Base-by-base conservation (phyloP, 2,797 vertebrate species). In the Botia almorhae region DNA sequence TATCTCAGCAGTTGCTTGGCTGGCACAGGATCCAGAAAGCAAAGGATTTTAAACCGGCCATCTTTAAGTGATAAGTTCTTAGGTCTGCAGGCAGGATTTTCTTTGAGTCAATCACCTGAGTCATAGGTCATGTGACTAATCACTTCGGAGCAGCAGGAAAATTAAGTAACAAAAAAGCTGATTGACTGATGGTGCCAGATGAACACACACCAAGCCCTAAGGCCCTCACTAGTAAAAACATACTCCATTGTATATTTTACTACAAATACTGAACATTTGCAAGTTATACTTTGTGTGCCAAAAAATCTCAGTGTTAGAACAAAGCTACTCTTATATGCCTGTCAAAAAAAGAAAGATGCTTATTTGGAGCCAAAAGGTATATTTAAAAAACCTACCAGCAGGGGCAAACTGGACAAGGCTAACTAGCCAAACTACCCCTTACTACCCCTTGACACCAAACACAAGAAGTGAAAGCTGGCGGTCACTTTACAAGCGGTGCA, bases 391-490 rank as follows among this genome's bases (percentile, higher is more conserved):
- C 56, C 11, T 26, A 21, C 10, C 12, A 26, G 10, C 21, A 23
- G 13, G 11, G 11, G 4, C 21, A 13, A 26, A 60, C 58, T 60
- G 58, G 58, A 60, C 58, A 21, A 13, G 26, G 23, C 58, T 60
- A 26, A 16, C 60, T 10, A 63, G 23, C 23, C 60, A 29, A 29
- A 16, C 13, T 26, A 26, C 23, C 23, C 60, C 33, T 63, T 63
- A 29, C 5, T 2, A 61, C 60, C 12, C 60, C 26, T 33, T 8
- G 26, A 63, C 26, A 29, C 23, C 46, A 17, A 70, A 26, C 65
- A 51, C 56, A 81, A 79, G 85, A 83, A 33, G 74, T 60, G 48
- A 60, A 64, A 65, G 48, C 76, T 43, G 51, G 55, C n/a, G n/a
- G 75, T 78, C 39, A 23, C 81, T 78, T 70, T 63, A 61, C 82